phyloP scores from a whole-genome alignment of 2,888 invertebrate species.

The Clunio marinus region DNA sequence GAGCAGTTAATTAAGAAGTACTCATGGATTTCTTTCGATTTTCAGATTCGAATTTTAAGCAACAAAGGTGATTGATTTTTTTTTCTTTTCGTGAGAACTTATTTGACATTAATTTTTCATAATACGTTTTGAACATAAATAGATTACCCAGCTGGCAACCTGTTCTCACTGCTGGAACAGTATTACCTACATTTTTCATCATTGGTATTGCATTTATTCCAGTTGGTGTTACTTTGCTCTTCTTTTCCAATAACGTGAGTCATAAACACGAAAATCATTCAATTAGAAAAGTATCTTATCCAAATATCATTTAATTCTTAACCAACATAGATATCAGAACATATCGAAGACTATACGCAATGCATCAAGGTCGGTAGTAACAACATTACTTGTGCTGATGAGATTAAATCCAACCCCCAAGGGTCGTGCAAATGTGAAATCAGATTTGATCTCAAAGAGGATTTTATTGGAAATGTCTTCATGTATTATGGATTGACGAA shows the following conservation, averaged over 20 bases:
- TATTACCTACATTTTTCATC: conserved; percentile 93
- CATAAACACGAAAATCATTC: no score
- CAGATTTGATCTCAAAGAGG: conserved; percentile 62
- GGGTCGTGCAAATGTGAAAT: conserved; percentile 61
- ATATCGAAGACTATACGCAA: conserved; percentile 76
- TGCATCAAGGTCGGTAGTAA: conserved; percentile 55
- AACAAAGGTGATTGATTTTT: conserved; percentile 69
- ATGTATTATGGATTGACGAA: conserved; percentile 97
- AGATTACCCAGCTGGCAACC: conserved; percentile 98
- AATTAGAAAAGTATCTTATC: background rate
- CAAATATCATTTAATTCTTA: conserved; percentile 31
- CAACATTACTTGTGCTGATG: conserved; percentile 58
- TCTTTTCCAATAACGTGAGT: conserved; percentile 82
- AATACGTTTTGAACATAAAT: background rate
- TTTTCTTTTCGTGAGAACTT: no score
- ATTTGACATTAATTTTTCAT: conserved; percentile 16
- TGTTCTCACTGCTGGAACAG: conserved; percentile 94
- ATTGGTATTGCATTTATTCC: conserved; percentile 97
- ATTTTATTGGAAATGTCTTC: conserved; percentile 78
- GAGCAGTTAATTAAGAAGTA: background rate
- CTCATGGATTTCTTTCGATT: conserved; percentile 40
- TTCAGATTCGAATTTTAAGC: conserved; percentile 89
- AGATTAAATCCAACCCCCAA: background rate
- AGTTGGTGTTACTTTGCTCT: conserved; percentile 87
- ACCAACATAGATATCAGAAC: conserved; percentile 66